Evolutionary conservation across 92 coral and sea anemone genomes (phyloP).

Genomic region (Hydrozoanthus gracilis): DNA sequence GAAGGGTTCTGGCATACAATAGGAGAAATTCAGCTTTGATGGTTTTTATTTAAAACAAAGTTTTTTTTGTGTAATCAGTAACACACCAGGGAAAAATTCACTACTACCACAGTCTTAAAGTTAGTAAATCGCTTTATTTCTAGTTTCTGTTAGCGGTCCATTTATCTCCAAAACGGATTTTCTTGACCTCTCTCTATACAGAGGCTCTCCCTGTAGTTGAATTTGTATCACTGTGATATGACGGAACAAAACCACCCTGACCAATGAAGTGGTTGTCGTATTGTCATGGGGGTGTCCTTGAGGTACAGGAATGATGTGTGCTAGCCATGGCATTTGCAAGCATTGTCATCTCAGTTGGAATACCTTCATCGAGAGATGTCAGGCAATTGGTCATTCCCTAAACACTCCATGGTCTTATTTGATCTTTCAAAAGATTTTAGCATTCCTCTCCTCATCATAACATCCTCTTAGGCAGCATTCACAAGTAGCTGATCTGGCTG

Average conservation of each 20-base stretch:
- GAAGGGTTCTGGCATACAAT: too few relatives aligned
- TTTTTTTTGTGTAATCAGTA: not conserved
- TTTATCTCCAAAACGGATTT: not conserved
- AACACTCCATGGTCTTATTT: conserved; percentile 29
- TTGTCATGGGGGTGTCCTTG: conserved; percentile 16
- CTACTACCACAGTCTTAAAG: not conserved
- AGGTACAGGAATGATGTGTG: conserved; percentile 8
- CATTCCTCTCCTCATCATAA: conserved; percentile 34
- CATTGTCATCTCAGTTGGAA: conserved; percentile 52
- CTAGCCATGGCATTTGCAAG: conserved; percentile 48
- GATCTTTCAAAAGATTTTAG: conserved; percentile 44
- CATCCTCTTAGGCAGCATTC: conserved; percentile 48
- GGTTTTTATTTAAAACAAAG: not conserved
- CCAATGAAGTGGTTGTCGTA: conserved; percentile 5
- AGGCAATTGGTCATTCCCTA: conserved; percentile 48
- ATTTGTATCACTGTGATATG: conserved; percentile 33
- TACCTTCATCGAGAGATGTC: conserved; percentile 54
- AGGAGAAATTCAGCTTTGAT: not conserved
- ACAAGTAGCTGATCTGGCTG: conserved; percentile 58
- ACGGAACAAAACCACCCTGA: conserved; percentile 12
- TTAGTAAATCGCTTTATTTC: not conserved
- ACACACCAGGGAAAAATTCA: not conserved
- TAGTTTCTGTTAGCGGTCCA: not conserved
- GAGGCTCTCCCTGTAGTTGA: conserved; percentile 35
- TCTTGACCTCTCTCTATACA: not conserved